Percentiles rank a stretch among this genome's conserved stretches.
These are phyloP conservation scores for Neuroterus valhalla DNA, from an alignment of 1,140 invertebrate genomes.

Conservation along the genomic window DNA sequence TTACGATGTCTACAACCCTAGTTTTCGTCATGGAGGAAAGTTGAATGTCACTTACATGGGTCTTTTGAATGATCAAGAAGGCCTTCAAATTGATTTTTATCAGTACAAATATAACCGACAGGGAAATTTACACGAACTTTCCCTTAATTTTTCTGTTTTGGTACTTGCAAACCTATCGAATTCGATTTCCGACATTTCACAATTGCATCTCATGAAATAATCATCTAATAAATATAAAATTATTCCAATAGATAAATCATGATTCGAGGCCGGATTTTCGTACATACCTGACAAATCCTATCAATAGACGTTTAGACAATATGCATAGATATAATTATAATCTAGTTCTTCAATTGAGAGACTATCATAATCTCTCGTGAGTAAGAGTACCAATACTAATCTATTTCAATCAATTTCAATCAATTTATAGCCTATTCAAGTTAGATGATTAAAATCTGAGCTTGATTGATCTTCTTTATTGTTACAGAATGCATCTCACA, in stretches of 20 bases:
- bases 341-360: constrained; percentile 76
- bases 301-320: constrained; percentile 77
- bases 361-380: constrained; percentile 80
- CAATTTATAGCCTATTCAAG: too few species aligned
- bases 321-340: constrained; percentile 79
- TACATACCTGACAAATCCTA: constrained; percentile 75
- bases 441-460: background rate
- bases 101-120: constrained; percentile 71
- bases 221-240: too few species aligned
- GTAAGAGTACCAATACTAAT: too few species aligned
- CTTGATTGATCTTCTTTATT: background rate
- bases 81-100: constrained; percentile 62
- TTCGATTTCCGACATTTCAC: too few species aligned
- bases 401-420: too few species aligned
- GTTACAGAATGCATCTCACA: constrained; percentile 73
- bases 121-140: constrained; percentile 73
- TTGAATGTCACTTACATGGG: constrained; percentile 75
- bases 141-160: constrained; percentile 73
- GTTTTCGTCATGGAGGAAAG: constrained; percentile 73
- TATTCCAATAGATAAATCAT: constrained; percentile 36
- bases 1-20: constrained; percentile 71
- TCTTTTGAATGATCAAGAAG: constrained; percentile 60
- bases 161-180: too few species aligned
- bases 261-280: constrained; percentile 69
- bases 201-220: too few species aligned